phyloP scores from a whole-genome alignment of 2,797 vertebrate genomes.

The Neostethus bicornis region DNA sequence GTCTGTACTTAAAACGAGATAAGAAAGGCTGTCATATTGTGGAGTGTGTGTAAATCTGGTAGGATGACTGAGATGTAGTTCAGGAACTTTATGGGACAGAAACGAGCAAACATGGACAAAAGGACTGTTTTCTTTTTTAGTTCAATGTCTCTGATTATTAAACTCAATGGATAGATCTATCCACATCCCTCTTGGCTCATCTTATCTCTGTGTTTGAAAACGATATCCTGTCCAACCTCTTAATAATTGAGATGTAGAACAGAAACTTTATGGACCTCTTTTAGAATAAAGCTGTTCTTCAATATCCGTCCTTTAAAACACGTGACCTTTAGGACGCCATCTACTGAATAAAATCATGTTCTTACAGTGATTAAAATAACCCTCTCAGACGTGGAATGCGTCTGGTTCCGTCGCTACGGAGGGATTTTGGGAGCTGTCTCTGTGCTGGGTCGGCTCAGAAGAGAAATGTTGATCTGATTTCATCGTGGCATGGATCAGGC shows the following conservation, averaged over 20 bases:
- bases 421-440: conserved; percentile 18
- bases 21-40: conserved; percentile 13
- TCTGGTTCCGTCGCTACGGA: conserved; percentile 13
- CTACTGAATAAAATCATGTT: background rate
- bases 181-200: too few species aligned
- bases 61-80: too few species aligned
- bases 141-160: too few species aligned
- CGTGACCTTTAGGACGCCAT: conserved; percentile 21
- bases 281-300: conserved; percentile 22
- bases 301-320: conserved; percentile 1
- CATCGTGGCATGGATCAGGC: conserved; percentile 38
- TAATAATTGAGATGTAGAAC: conserved; percentile 37
- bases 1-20: conserved; percentile 27
- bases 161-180: too few species aligned
- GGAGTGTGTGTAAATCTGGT: conserved; percentile 20
- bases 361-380: conserved; percentile 13
- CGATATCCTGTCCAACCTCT: conserved; percentile 33
- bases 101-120: too few species aligned
- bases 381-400: conserved; percentile 12
- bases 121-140: too few species aligned
- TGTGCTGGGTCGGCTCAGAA: conserved; percentile 21
- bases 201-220: too few species aligned
- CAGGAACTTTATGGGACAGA: too few species aligned
- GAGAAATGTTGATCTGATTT: conserved; percentile 54
- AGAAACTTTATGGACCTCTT: too few species aligned